Percentiles rank a stretch among this genome's conserved stretches.
These are phyloP conservation scores for Scotopteryx bipunctaria DNA, from an alignment of 2,888 invertebrate species.

Conservation along the genomic window DNA sequence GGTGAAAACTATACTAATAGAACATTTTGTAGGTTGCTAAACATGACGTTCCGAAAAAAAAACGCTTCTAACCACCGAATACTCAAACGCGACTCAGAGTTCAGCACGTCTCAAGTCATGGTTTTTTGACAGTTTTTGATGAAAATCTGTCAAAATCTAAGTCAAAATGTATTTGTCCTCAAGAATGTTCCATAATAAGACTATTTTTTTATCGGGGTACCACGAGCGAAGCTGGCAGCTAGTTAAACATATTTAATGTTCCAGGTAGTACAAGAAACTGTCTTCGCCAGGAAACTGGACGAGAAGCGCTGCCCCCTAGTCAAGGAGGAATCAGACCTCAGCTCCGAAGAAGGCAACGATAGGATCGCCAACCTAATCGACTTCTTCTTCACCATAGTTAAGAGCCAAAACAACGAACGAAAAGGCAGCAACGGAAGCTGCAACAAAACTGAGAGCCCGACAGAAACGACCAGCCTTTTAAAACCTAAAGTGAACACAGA, in stretches of 20 bases:
- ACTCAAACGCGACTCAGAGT: no score
- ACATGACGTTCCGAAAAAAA: neutral
- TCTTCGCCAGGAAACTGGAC: slow-evolving; percentile 63
- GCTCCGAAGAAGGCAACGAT: slow-evolving; percentile 69
- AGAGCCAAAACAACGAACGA: slow-evolving; percentile 72
- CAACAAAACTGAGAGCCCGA: slow-evolving; percentile 72
- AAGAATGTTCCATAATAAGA: no score
- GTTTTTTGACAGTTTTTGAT: no score
- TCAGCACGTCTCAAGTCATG: no score
- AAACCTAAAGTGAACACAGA: slow-evolving; percentile 67
- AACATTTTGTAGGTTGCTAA: neutral
- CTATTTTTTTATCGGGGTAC: no score
- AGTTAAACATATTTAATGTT: slow-evolving; percentile 31
- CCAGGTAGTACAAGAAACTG: slow-evolving; percentile 77
- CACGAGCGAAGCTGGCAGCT: no score
- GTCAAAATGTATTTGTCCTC: no score
- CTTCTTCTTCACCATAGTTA: slow-evolving; percentile 79
- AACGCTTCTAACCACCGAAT: no score
- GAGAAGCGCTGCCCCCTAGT: slow-evolving; percentile 72
- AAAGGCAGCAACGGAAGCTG: slow-evolving; percentile 74
- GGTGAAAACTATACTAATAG: slow-evolving; percentile 51
- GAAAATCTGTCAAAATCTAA: no score
- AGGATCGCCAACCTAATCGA: slow-evolving; percentile 76
- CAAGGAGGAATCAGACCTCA: slow-evolving; percentile 72
- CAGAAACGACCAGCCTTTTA: slow-evolving; percentile 37